Base-by-base conservation (phyloP, 2,888 invertebrate genomes). In the Heterodera filipjevi region DNA sequence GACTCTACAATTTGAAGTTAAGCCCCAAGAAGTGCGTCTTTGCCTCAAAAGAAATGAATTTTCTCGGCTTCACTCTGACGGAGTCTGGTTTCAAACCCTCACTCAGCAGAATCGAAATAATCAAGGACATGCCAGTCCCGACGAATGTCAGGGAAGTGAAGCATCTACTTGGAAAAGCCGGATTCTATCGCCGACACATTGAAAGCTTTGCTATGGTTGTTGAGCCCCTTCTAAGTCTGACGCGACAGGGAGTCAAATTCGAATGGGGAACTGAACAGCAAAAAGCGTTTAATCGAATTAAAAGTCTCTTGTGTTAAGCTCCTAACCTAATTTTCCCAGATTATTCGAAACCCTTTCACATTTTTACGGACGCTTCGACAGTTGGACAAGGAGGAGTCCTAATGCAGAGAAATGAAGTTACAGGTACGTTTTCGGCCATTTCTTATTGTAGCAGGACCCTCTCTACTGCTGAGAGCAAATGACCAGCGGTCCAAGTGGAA, bases 171-270 rank as follows among this genome's bases (percentile, higher is more conserved):
- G 84, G 83, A 22, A 71, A 79, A 33, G 79, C 75, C 0, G 49
- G 77, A 14, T 83, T 82, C 30, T 85, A 59, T 35, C 27, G 83
- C 1, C 27, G 76, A 59, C 84, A 75, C 66, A 79, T 83, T n/a
- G 14, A 46, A 0, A 46, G 78, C 32, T 83, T 84, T 39, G 22
- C 82, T 0, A 64, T 14, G 3, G 70, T 85, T 5, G 59, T 66
- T 8, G 83, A 73, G 32, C 84, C 83, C 0, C 46, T 86, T 3
- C 64, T 70, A 27, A 19, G 70, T 16, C 71, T 86, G 14, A 44
- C 77, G 1, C 83, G 71, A 32, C 70, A 71, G 66, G 66, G 44
- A 3, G 35, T 30, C 6, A 30, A 33, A 12, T 85, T 86, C 71
- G 35, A 35, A 16, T 85, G 85, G 85, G 44, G 6, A 14, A 33